Evolutionary conservation across 2,113 vertebrate species (phyloP), one percentile per base, ranked within the genome.

Genomic region (Corynorhinus townsendii): DNA sequence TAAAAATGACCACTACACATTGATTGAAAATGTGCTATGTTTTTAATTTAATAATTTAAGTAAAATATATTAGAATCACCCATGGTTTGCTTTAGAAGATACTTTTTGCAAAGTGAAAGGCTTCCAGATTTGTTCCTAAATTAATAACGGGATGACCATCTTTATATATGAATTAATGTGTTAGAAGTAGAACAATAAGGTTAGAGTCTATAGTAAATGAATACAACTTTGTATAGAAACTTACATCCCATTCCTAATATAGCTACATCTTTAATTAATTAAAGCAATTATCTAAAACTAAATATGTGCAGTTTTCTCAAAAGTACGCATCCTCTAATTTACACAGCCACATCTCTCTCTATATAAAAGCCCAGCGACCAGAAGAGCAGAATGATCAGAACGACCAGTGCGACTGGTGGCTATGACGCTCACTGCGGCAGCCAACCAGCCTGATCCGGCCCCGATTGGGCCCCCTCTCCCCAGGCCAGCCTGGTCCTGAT

Each of bases 41-140:
- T 86, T 75, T 89, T 45, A 40, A 89, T 54, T 71, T 84, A 88
- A 62, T 84, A 87, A 68, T 85, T 87, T 73, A 90, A 77, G 3
- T 64, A 88, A 86, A 81, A 33, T 84, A 9, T 79, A 76, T 80
- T 45, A 71, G 40, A 88, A 89, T 95, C 38, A 47, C 28, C 43
- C 33, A 62, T 40, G 7, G 30, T 59, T 90, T 17, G 38, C 19
- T 92, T 75, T 81, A 77, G 24, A 87, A 95, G 87, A 85, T 73
- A 72, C 92, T 38, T 90, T 89, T 91, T 71, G 14, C 49, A 87
- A 72, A 40, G 4, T 54, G 33, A 16, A 90, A 90, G 20, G 0
- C n/a, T 62, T 90, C 83, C 20, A 59, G 22, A 85, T 77, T 76
- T 92, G 1, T 77, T 82, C 1, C 38, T 81, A 79, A 96, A 54